Percentiles rank a stretch among this genome's conserved stretches.
Conservation (phyloP, 2,113 vertebrate species). For the Urocolius indicus region DNA sequence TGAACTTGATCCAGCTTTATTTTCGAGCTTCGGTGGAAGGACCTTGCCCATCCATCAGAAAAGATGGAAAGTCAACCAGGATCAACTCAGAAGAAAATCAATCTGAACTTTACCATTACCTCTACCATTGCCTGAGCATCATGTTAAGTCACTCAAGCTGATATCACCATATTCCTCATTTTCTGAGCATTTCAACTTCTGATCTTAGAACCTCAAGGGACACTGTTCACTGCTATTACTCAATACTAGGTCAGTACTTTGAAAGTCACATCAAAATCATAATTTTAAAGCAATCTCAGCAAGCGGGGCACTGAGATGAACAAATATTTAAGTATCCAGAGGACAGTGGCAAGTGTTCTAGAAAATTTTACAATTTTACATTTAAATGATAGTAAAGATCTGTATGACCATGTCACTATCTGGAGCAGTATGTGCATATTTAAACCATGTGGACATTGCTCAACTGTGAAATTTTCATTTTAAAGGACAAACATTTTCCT, state of each 20-base stretch:
- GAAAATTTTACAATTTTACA: not conserved
- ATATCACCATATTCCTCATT: not conserved
- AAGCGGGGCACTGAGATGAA: not conserved
- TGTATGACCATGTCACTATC: not conserved
- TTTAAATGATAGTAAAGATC: not conserved
- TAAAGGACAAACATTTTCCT: not conserved
- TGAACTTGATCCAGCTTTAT: not conserved
- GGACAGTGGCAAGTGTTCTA: not conserved
- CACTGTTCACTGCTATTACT: not conserved
- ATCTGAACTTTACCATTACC: not conserved
- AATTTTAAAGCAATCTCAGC: not conserved
- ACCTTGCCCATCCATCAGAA: not conserved
- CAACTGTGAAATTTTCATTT: not conserved
- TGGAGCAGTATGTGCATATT: not conserved
- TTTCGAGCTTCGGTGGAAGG: not conserved
- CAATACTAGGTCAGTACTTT: not conserved
- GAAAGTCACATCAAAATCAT: not conserved
- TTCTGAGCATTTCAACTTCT: not conserved
- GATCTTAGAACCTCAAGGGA: not conserved
- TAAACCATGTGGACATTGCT: not conserved
- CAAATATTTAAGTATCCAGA: slow-evolving; percentile 34
- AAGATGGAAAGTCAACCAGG: not conserved
- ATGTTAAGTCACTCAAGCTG: not conserved
- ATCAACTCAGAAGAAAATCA: not conserved
- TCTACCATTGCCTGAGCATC: not conserved